Evolutionary conservation across 2,113 vertebrate species (phyloP), one percentile per base, ranked within the genome.

Genomic region (Colinus virginianus): DNA sequence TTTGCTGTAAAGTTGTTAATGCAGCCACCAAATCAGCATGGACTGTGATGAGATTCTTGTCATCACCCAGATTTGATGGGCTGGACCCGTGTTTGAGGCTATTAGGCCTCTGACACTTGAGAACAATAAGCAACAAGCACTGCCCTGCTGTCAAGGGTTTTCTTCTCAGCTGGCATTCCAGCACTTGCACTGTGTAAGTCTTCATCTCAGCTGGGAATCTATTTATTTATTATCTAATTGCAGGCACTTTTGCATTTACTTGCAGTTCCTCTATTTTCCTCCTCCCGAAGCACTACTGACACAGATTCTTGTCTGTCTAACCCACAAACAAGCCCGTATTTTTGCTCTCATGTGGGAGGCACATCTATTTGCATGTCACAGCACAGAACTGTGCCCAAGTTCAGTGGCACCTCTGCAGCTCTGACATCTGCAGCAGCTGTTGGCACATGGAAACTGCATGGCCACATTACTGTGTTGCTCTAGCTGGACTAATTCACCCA

Each of bases 301-400:
- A n/a, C 43, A 53, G 25, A 34, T 82, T 68, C 43, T 90, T 85
- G 48, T 66, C 68, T 9, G 2, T 61, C 76, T 64, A 79, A 82
- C 48, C 53, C 34, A 14, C 49, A 26, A 20, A 36, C 23, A 16
- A 49, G n/a, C 23, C 23, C n/a, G 9, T 38, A 53, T 64, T 83
- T 38, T 36, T 72, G 6, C 45, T 83, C 32, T 72, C 8, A 43
- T 19, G 8, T 58, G 84, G 61, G 72, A 46, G 75, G 14, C 23
- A 19, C 46, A 38, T 28, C 67, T 76, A 32, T 36, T 51, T 76
- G 21, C 49, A 3, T 9, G 2, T 80, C 36, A 7, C n/a, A 48
- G 59, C 0, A 3, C 0, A 17, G 77, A 69, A 7, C 13, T 28
- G 48, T 61, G 74, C 1, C 1, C 46, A 58, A 3, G n/a, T 9